Evolutionary conservation across 2,797 vertebrate species (phyloP), one percentile per base, ranked within the genome.

Genomic region (Buphagus erythrorhynchus): DNA sequence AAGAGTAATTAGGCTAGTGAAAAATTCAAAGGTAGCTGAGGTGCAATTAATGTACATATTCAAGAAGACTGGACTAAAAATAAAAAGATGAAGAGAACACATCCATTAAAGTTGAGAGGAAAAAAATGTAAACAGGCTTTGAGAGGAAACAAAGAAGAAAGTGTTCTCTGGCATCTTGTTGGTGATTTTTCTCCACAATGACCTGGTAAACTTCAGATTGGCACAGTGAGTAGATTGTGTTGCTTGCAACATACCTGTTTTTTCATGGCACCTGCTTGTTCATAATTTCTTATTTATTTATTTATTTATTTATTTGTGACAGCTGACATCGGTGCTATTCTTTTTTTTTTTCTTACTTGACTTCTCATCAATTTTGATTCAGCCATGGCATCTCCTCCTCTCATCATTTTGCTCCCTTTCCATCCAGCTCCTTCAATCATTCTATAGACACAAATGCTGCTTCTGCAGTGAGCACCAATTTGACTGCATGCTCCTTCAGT

Each of bases 1-100:
- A 90, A 83, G 88, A 96, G 93, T 95, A 96, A 97, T 93, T 94
- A 97, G 63, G 82, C 55, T 92, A 95, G 88, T 71, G 52, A 86
- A 90, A 93, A 89, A 93, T 69, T 84, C 69, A 77, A 40, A 94
- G 42, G 33, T 43, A 95, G 18, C 24, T 75, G 72, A 94, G 29
- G 36, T 43, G 18, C 69, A 84, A 65, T 84, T 94, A 89, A 87
- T 77, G 67, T 24, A 89, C 40, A 58, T 76, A 92, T 86, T 86
- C 90, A 82, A 89, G 55, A 95, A 89, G 36, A 63, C 8, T 52
- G 25, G 36, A 65, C 66, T 58, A 77, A 91, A 84, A 95, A 83
- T 31, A 75, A 68, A 73, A 76, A n/a, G 3, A 88, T 55, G 7
- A 74, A 79, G 33, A 78, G 13, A 88, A 21, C 15, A 77, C 19